Evolutionary conservation across 2,113 vertebrate species (phyloP).

Genomic region (Cavia aperea): DNA sequence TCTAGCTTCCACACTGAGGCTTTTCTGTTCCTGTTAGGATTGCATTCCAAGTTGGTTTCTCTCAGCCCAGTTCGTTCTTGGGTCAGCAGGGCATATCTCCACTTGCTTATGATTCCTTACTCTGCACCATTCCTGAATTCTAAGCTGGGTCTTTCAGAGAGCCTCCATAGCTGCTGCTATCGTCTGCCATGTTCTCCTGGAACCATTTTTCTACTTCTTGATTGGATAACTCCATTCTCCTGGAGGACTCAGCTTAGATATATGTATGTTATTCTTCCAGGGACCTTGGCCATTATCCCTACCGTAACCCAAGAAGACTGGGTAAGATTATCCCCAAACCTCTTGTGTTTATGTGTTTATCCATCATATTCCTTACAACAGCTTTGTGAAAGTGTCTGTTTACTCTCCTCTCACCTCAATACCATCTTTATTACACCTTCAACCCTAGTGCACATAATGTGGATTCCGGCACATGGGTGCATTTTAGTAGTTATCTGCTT

Average conservation of each 20-base stretch:
- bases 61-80: too few relatives aligned
- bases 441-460: neutral
- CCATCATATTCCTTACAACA: neutral
- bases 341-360: neutral
- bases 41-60: too few relatives aligned
- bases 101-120: too few relatives aligned
- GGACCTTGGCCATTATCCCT: neutral
- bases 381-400: neutral
- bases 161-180: too few relatives aligned
- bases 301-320: neutral
- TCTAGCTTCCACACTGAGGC: too few relatives aligned
- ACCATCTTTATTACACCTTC: neutral
- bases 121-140: too few relatives aligned
- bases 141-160: too few relatives aligned
- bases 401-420: neutral
- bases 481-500: neutral
- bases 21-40: too few relatives aligned
- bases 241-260: neutral
- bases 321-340: neutral
- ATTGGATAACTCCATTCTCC: neutral
- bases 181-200: too few relatives aligned
- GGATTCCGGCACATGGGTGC: neutral
- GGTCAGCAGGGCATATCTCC: too few relatives aligned
- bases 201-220: neutral
- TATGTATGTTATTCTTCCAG: neutral